These are phyloP conservation scores for Thymelicus lineola DNA, from an alignment of 2,888 invertebrate genomes.

Conservation along the genomic window DNA sequence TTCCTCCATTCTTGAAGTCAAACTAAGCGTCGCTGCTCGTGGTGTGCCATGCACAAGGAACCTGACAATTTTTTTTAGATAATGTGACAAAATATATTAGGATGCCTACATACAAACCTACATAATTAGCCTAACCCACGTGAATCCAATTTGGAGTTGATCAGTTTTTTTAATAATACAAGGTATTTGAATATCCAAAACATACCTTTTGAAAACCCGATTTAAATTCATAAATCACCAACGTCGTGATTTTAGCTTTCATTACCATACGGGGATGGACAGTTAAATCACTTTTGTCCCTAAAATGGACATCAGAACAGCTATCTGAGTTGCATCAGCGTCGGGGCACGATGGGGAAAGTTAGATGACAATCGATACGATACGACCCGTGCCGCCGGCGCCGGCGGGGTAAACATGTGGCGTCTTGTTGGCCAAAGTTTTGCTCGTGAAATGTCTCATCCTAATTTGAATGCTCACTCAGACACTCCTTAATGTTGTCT, in stretches of 20 bases:
- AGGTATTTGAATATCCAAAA: not conserved
- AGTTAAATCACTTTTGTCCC: slow-evolving; percentile 29
- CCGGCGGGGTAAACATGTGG: not conserved
- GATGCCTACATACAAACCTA: no score
- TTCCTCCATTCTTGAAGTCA: no score
- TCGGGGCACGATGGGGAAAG: slow-evolving; percentile 20
- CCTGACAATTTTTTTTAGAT: no score
- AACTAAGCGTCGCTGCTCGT: no score
- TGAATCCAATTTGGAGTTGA: not conserved
- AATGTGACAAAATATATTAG: no score
- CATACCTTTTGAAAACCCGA: not conserved
- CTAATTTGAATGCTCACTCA: no score
- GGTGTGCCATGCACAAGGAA: no score
- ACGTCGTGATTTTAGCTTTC: slow-evolving; percentile 19
- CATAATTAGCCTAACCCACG: no score
- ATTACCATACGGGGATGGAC: slow-evolving; percentile 16
- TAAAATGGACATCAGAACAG: slow-evolving; percentile 26
- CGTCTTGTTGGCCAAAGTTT: no score
- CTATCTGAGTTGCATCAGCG: slow-evolving; percentile 18
- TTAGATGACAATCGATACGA: slow-evolving; percentile 29
- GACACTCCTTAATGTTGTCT: no score
- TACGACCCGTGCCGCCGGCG: not conserved
- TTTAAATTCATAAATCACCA: slow-evolving; percentile 13
- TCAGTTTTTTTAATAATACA: not conserved
- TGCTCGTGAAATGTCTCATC: no score